Evolutionary conservation across 2,113 vertebrate genomes (phyloP).

Genomic region (Ploceus nigricollis): DNA sequence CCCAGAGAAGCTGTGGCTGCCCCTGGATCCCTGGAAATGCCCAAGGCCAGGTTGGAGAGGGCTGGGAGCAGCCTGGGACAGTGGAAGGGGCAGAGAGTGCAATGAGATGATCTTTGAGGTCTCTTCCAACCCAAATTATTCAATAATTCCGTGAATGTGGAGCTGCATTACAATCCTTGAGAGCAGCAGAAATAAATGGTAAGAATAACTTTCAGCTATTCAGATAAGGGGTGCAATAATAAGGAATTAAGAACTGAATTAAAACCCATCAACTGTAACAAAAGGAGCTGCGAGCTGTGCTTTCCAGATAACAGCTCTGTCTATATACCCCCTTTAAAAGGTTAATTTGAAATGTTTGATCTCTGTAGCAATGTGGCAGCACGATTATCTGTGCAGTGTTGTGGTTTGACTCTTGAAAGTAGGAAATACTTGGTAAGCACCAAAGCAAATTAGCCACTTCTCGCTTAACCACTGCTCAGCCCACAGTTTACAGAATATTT

Average conservation of each 20-base stretch:
- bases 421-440: background rate
- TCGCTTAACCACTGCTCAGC: background rate
- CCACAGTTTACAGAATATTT: constrained; percentile 33
- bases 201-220: background rate
- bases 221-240: background rate
- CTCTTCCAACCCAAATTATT: background rate
- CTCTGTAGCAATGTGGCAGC: background rate
- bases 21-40: background rate
- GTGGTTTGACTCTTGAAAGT: background rate
- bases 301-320: background rate
- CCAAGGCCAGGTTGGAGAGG: accelerated
- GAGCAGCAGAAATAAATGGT: background rate
- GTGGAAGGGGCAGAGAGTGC: background rate
- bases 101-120: background rate
- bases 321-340: background rate
- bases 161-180: background rate
- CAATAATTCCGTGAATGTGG: background rate
- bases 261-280: background rate
- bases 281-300: background rate
- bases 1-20: background rate
- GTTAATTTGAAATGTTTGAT: background rate
- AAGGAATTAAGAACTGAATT: background rate
- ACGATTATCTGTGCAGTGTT: background rate
- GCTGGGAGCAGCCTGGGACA: accelerated
- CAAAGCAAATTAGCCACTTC: constrained; percentile 28